Base-by-base conservation (phyloP, 2,888 invertebrate species). In the Aphrophora alni region DNA sequence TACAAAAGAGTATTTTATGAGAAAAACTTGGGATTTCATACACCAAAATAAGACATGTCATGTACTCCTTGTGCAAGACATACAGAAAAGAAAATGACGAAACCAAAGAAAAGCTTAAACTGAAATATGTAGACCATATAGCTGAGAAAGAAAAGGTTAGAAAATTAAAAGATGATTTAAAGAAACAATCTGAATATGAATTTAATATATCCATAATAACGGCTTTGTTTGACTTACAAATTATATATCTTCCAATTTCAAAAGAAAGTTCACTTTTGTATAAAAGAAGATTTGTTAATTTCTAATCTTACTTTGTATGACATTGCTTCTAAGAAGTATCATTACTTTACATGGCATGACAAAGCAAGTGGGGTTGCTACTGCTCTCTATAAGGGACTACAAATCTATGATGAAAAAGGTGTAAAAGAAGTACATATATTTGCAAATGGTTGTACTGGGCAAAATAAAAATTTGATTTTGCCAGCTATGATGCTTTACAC, bases 241-340 rank as follows among this genome's bases (percentile, higher is more conserved):
- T 72, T 21, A 72, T 72, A n/a, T 38, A 26, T 38, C 72, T 72
- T 17, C 72, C 72, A 4, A 72, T 72, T 27, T 72, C 72, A 14
- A 26, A 72, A n/a, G 72, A 72, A 72, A 72, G 21, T 72, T n/a
- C 72, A 3, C 14, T 27, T 26, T 72, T 72, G 28, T 72, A 72
- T 21, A 27, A 72, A n/a, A 26, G 72, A 25, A 4, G 26, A 17
- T 28, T 72, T 7, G 28, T 38, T 17, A 21, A 17, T 72, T 72
- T 27, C 72, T n/a, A 72, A 72, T 72, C 28, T 72, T 27, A 72
- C 72, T 33, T 17, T 72, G 72, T 72, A 72, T 14, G 72, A 74
- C 38, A 74, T 74, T 74, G 38, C 38, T 21, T 21, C n/a, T 28
- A 74, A 38, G 38, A 24, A 38, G 38, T 74, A 44, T 38, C 74